These are phyloP conservation scores for Lucilia cuprina DNA, from an alignment of 1,140 invertebrate species.

Conservation along the genomic window DNA sequence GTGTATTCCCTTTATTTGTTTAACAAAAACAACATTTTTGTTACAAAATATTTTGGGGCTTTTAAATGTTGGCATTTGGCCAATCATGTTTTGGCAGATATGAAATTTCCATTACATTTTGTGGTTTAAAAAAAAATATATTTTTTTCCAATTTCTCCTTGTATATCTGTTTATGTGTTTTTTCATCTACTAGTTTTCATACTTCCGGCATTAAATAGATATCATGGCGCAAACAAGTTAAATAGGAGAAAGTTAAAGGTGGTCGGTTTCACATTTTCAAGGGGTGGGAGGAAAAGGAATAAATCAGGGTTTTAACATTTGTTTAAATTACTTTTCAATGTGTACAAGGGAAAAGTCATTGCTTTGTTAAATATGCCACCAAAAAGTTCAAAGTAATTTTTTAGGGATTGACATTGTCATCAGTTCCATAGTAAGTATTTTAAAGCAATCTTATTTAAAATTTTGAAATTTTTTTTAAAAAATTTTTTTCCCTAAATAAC, in stretches of 20 bases:
- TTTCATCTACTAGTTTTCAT: background rate
- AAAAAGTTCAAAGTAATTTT: too few species aligned
- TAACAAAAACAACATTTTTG: too few species aligned
- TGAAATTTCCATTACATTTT: constrained; percentile 17
- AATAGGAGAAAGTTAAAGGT: background rate
- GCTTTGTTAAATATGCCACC: background rate
- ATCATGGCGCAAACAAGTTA: background rate
- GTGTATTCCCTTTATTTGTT: too few species aligned
- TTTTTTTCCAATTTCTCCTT: background rate
- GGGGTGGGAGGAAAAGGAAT: background rate
- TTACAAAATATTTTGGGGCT: background rate
- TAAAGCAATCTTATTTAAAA: too few species aligned
- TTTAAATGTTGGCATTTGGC: background rate
- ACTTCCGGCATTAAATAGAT: constrained; percentile 1
- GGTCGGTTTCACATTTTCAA: background rate
- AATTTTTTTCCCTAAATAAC: too few species aligned
- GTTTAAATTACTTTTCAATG: background rate
- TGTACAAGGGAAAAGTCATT: background rate
- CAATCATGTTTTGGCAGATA: background rate
- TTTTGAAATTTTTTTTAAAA: too few species aligned
- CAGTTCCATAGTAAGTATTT: too few species aligned
- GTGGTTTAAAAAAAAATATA: background rate
- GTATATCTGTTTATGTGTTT: background rate
- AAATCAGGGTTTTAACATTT: background rate
- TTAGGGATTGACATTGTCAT: too few species aligned